Base-by-base conservation (phyloP, 1,140 invertebrate species). In the Aphelinus certus region DNA sequence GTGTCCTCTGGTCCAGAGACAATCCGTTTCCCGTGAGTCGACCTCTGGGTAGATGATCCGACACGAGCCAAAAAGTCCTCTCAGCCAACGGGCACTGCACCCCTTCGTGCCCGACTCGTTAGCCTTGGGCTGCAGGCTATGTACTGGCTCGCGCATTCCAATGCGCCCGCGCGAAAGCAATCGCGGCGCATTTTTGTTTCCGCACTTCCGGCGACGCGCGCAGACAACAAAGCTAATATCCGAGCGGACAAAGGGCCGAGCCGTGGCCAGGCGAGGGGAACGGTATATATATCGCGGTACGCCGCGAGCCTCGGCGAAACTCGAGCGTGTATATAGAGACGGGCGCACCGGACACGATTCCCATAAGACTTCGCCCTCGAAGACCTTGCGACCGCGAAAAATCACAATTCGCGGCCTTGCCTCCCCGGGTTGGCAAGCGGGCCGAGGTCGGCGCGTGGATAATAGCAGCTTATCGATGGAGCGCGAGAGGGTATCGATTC, bases 221-320 rank as follows among this genome's bases (percentile, higher is more conserved):
- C 76, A 66, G 78, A 76, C 73, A 77, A 79, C 76, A 76, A 77
- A 77, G 76, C 73, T 65, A 10, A 26, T 48, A n/a, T 46, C 5
- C 1, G 51, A 42, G 1, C 61, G 63, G 46, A 66, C 62, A 72
- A 65, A 72, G 71, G 71, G 71, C 63, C 46, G 43, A 26, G 26
- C 26, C 26, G 26, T 26, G 26, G 26, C 26, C 26, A 26, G 26
- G 26, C 26, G 26, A 26, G 26, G 26, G 26, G 26, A 26, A 26
- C 26, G 26, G 2, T 3, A 2, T 9, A 45, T 63, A 63, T 46
- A 62, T 7, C 26, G 26, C 26, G 26, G 26, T 26, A 26, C 26
- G 26, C 26, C 26, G 26, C 26, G 26, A 26, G 26, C 26, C 26
- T 26, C 26, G 26, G 26, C 26, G 26, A 26, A 26, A 26, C 26